A percentile compares a stretch with the other conserved stretches of the same genome.
phyloP scores from a whole-genome alignment of 2,113 vertebrate genomes.

The Carettochelys insculpta region DNA sequence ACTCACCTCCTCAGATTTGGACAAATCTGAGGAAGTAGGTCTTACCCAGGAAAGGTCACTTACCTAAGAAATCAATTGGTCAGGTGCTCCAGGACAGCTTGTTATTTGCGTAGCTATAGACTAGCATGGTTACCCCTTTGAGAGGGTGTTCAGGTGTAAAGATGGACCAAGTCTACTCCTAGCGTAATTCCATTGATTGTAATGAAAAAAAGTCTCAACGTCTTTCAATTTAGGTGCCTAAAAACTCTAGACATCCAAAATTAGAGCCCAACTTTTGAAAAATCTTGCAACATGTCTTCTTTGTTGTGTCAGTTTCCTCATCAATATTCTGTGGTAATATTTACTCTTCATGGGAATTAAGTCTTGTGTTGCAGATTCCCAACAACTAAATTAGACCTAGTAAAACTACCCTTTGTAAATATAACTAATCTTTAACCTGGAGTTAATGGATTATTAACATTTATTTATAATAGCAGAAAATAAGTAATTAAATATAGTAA shows the following conservation, averaged over 20 bases:
- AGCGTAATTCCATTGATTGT: background rate
- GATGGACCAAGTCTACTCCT: background rate
- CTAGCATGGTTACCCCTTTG: too few relatives aligned
- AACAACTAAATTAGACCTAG: too few relatives aligned
- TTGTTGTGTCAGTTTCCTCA: background rate
- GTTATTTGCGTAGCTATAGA: too few relatives aligned
- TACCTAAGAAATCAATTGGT: too few relatives aligned
- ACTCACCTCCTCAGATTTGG: too few relatives aligned
- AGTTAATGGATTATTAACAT: constrained; percentile 11
- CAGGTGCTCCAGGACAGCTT: too few relatives aligned
- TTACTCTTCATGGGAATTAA: background rate
- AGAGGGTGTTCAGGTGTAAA: background rate
- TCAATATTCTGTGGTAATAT: background rate
- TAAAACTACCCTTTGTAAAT: constrained; percentile 9
- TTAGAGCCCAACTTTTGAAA: background rate
- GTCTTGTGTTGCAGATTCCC: too few relatives aligned
- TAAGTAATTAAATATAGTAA: constrained; percentile 29
- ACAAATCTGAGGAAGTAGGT: too few relatives aligned
- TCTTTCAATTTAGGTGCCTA: constrained; percentile 51
- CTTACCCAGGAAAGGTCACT: too few relatives aligned
- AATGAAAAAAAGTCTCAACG: constrained; percentile 42
- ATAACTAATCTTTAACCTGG: constrained; percentile 29
- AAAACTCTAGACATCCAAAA: background rate
- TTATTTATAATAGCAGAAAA: constrained; percentile 30
- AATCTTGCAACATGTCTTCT: background rate